A percentile compares a stretch with the other conserved stretches of the same genome.
These are phyloP conservation scores for Amazonetta brasiliensis DNA, from an alignment of 2,797 vertebrate genomes.

Conservation along the genomic window DNA sequence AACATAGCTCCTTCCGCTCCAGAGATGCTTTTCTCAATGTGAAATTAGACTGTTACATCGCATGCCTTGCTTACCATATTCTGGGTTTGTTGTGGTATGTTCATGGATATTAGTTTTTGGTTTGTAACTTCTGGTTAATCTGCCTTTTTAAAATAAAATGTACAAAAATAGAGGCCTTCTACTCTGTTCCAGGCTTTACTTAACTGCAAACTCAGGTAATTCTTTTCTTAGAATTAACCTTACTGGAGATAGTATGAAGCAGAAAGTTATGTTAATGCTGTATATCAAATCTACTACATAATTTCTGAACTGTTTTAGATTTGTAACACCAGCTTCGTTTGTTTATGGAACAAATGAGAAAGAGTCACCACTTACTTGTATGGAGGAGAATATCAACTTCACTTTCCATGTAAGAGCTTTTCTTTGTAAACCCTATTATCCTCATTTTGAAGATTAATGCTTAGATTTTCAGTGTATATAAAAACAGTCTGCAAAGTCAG, in stretches of 20 bases:
- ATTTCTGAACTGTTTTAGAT: slow-evolving; percentile 66
- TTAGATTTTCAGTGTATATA: neutral
- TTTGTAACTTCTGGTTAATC: neutral
- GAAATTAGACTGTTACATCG: too few relatives aligned
- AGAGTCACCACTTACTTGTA: slow-evolving; percentile 78
- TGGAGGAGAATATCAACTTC: slow-evolving; percentile 88
- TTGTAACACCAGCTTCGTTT: slow-evolving; percentile 87
- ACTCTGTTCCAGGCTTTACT: neutral
- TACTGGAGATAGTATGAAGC: neutral
- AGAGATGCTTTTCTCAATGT: neutral
- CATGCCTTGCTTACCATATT: neutral
- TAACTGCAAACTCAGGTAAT: neutral
- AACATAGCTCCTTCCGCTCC: neutral
- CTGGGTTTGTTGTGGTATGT: neutral
- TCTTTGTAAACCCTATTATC: neutral
- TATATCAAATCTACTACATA: neutral
- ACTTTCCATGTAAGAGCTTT: slow-evolving; percentile 89
- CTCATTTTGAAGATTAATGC: neutral
- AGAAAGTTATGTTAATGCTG: neutral
- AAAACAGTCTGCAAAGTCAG: neutral
- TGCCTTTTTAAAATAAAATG: neutral
- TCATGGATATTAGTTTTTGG: neutral
- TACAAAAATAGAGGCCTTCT: neutral
- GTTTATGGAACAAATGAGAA: slow-evolving; percentile 84
- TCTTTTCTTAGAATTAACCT: neutral